These are phyloP conservation scores for Coecobrya sp. DNA, from an alignment of 2,888 invertebrate species.

Conservation along the genomic window DNA sequence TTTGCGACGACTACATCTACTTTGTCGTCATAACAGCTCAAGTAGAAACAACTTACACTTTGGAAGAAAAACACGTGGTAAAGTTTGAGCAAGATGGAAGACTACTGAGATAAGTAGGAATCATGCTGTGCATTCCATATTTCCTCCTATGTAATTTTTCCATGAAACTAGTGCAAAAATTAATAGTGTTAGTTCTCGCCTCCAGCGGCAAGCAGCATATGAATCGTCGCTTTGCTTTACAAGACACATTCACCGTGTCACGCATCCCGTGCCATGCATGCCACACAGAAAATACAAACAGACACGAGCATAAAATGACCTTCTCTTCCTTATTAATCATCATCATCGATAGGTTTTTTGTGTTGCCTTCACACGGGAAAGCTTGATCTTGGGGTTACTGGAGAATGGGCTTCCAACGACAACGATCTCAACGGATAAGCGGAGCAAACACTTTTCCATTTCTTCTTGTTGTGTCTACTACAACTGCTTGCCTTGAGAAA, in stretches of 20 bases:
- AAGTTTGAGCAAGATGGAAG: constrained; percentile 51
- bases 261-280: not conserved
- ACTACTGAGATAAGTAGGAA: constrained; percentile 59
- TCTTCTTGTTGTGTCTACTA: too few species aligned
- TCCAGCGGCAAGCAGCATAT: not conserved
- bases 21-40: constrained; percentile 51
- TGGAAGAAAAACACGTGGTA: constrained; percentile 47
- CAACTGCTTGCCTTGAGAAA: too few species aligned
- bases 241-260: constrained; percentile 24
- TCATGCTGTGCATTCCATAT: constrained; percentile 60
- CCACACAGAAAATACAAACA: not conserved
- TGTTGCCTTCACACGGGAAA: not conserved
- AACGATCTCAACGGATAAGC: not conserved
- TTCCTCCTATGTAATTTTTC: constrained; percentile 58
- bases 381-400: not conserved
- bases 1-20: constrained; percentile 36
- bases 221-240: constrained; percentile 39
- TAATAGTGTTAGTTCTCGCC: constrained; percentile 58
- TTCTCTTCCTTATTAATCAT: constrained; percentile 37
- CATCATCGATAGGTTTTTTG: not conserved
- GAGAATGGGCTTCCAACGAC: not conserved
- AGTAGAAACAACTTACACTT: constrained; percentile 21
- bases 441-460: not conserved
- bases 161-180: constrained; percentile 52
- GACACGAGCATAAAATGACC: not conserved